Conservation (phyloP, 2,888 invertebrate species). For the Macrosiphum euphorbiae region DNA sequence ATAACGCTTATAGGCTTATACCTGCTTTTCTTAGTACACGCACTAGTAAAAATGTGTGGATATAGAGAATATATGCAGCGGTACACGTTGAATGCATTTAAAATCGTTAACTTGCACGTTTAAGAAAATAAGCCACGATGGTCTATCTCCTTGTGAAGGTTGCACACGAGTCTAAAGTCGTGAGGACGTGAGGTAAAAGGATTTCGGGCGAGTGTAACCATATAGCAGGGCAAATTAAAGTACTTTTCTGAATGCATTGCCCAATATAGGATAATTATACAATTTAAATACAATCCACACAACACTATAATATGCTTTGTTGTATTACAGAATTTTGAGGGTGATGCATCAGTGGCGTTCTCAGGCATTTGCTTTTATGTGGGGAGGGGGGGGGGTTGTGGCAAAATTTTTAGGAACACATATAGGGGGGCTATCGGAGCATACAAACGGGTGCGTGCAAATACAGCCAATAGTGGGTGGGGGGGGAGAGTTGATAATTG, state of each 20-base stretch:
- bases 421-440: too few relatives aligned
- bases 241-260: neutral
- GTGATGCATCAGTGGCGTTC: neutral
- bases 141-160: constrained; percentile 52
- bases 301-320: neutral
- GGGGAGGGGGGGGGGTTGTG: too few relatives aligned
- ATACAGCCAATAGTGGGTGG: too few relatives aligned
- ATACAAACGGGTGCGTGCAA: too few relatives aligned
- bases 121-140: constrained; percentile 38
- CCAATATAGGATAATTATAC: constrained; percentile 14
- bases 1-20: neutral
- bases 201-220: constrained; percentile 12
- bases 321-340: neutral
- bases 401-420: too few relatives aligned
- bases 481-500: neutral
- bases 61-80: neutral
- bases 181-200: constrained; percentile 58
- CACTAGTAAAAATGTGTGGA: neutral
- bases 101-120: constrained; percentile 32
- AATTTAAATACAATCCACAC: neutral
- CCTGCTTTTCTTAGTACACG: neutral
- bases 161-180: constrained; percentile 37
- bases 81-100: neutral
- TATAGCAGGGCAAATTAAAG: neutral
- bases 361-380: too few relatives aligned